Evolutionary conservation across 2,888 invertebrate species (phyloP).

Genomic region (Perizoma flavofasciatum): DNA sequence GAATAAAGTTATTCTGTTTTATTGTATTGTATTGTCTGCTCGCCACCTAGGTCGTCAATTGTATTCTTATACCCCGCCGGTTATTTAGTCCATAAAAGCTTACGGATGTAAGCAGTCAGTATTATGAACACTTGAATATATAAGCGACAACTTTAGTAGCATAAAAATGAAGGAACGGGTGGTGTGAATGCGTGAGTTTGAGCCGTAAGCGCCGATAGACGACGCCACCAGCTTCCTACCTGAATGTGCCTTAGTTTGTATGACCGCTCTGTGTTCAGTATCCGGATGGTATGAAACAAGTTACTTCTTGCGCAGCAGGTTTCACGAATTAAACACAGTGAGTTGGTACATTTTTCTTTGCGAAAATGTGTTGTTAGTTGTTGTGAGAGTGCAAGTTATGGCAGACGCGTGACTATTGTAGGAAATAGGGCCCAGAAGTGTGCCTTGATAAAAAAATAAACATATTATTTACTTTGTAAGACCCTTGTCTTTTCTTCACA

Average conservation of each 20-base stretch:
- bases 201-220: neutral
- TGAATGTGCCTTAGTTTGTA: conserved; percentile 4
- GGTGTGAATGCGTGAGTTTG: too few relatives aligned
- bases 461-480: too few relatives aligned
- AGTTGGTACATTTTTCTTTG: conserved; percentile 26
- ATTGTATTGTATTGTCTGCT: too few relatives aligned
- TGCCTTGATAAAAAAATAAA: neutral
- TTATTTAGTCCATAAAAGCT: too few relatives aligned
- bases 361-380: conserved; percentile 20
- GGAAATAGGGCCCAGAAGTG: neutral
- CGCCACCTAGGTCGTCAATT: too few relatives aligned
- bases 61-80: too few relatives aligned
- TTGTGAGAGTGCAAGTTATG: conserved; percentile 16
- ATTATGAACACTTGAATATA: too few relatives aligned
- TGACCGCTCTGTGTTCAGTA: conserved; percentile 20
- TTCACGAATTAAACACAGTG: conserved; percentile 30
- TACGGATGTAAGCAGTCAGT: too few relatives aligned
- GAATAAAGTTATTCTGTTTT: too few relatives aligned
- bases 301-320: conserved; percentile 22
- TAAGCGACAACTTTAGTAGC: too few relatives aligned
- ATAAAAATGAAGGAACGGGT: too few relatives aligned
- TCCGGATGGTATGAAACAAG: conserved; percentile 18
- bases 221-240: conserved; percentile 1
- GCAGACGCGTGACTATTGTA: conserved; percentile 4
- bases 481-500: neutral